A percentile compares a stretch with the other conserved stretches of the same genome.
Conservation (phyloP, 2,888 invertebrate genomes). For the Cephus runcator region DNA sequence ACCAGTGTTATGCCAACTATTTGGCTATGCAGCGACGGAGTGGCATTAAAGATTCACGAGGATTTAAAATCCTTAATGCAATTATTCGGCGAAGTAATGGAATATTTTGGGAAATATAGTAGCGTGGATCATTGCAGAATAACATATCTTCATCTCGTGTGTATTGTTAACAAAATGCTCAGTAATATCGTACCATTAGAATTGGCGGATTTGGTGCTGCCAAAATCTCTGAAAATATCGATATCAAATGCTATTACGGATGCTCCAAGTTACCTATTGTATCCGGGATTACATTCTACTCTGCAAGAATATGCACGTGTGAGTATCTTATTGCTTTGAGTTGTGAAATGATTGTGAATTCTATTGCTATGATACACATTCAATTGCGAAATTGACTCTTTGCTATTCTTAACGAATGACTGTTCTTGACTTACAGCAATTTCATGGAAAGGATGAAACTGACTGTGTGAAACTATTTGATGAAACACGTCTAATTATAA, state of each 20-base stretch:
- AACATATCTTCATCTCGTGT: constrained; percentile 66
- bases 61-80: constrained; percentile 63
- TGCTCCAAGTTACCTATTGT: constrained; percentile 65
- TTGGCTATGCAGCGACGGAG: constrained; percentile 65
- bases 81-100: constrained; percentile 68
- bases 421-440: constrained; percentile 54
- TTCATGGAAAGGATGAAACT: constrained; percentile 56
- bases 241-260: constrained; percentile 65
- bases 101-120: constrained; percentile 44
- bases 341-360: constrained; percentile 4
- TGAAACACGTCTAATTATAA: constrained; percentile 62
- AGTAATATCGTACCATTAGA: constrained; percentile 63
- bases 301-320: constrained; percentile 66
- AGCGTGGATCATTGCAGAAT: constrained; percentile 58
- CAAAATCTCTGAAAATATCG: constrained; percentile 64
- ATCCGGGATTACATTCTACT: constrained; percentile 63
- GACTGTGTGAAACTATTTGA: constrained; percentile 63
- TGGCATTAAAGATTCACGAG: constrained; percentile 48
- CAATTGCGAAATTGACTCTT: not conserved
- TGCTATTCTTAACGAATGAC: not conserved
- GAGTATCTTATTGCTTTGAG: constrained; percentile 32
- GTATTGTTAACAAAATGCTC: constrained; percentile 61
- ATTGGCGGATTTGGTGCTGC: constrained; percentile 62
- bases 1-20: constrained; percentile 69
- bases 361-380: not conserved